These are phyloP conservation scores for Neodiprion pinetum DNA, from an alignment of 1,140 invertebrate genomes.

Conservation along the genomic window DNA sequence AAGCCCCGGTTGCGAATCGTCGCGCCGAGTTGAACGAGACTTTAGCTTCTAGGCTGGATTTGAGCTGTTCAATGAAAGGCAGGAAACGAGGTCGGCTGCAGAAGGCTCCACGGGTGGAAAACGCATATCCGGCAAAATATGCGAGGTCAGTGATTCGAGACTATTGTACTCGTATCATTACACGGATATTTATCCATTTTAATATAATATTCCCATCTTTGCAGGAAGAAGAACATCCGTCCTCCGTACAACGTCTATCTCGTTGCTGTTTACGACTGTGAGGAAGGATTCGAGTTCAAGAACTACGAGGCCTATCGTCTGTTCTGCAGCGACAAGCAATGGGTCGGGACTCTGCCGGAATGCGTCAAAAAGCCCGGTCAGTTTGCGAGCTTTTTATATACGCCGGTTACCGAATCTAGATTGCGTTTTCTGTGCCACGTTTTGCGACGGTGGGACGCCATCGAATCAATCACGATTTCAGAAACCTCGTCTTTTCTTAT, in stretches of 20 bases:
- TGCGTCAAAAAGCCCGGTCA: slow-evolving; percentile 57
- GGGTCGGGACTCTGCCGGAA: slow-evolving; percentile 64
- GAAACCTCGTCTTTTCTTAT: too few relatives aligned
- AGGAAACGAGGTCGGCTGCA: slow-evolving; percentile 38
- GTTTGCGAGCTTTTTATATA: slow-evolving; percentile 12
- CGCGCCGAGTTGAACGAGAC: slow-evolving; percentile 45
- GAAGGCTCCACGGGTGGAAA: slow-evolving; percentile 46
- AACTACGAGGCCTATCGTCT: slow-evolving; percentile 59
- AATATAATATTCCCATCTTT: slow-evolving; percentile 17
- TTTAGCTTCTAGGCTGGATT: slow-evolving; percentile 44
- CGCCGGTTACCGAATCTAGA: too few relatives aligned
- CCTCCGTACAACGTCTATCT: slow-evolving; percentile 62
- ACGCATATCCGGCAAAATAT: slow-evolving; percentile 45
- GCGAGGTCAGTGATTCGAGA: slow-evolving; percentile 41
- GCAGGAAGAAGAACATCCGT: slow-evolving; percentile 55
- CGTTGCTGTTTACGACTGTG: slow-evolving; percentile 66
- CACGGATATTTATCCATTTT: not conserved
- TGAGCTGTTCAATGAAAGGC: slow-evolving; percentile 48
- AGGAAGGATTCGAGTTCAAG: slow-evolving; percentile 62
- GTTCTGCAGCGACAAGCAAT: slow-evolving; percentile 64
- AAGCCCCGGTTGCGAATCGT: slow-evolving; percentile 20
- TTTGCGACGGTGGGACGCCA: too few relatives aligned
- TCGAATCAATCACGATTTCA: too few relatives aligned
- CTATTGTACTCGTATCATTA: too few relatives aligned
- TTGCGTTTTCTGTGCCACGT: too few relatives aligned